A percentile compares a stretch with the other conserved stretches of the same genome.
Conservation (phyloP, 2,797 vertebrate genomes). For the Cynopterus sphinx region DNA sequence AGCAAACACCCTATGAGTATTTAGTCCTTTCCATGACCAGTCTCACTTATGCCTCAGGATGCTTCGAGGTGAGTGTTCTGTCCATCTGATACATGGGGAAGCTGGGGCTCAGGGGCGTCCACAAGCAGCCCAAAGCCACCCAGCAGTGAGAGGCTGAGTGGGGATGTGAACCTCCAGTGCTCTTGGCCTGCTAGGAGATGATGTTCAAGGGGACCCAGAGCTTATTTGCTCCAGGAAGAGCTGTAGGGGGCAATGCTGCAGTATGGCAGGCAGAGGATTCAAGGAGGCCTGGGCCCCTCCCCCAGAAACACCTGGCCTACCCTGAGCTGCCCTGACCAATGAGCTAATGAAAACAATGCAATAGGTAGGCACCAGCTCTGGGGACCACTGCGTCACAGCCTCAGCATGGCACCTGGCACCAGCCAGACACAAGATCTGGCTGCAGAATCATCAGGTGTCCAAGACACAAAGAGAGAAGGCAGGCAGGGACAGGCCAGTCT, state of each 20-base stretch:
- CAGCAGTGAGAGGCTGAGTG: neutral
- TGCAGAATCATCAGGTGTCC: neutral
- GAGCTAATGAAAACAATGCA: neutral
- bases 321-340: neutral
- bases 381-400: neutral
- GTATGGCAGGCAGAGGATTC: neutral
- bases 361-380: neutral
- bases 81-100: neutral
- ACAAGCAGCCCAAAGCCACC: neutral
- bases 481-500: neutral
- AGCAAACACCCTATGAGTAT: fast-evolving
- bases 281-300: neutral
- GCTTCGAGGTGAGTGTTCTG: neutral
- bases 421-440: neutral
- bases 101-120: neutral
- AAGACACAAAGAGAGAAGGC: neutral
- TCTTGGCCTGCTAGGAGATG: neutral
- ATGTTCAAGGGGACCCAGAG: neutral
- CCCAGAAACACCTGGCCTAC: neutral
- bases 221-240: neutral
- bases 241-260: fast-evolving
- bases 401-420: neutral
- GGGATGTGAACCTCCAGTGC: neutral
- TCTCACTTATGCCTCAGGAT: neutral
- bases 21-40: fast-evolving